These are phyloP conservation scores for Dreissena polymorpha DNA, from an alignment of 1,140 invertebrate genomes.

Conservation along the genomic window DNA sequence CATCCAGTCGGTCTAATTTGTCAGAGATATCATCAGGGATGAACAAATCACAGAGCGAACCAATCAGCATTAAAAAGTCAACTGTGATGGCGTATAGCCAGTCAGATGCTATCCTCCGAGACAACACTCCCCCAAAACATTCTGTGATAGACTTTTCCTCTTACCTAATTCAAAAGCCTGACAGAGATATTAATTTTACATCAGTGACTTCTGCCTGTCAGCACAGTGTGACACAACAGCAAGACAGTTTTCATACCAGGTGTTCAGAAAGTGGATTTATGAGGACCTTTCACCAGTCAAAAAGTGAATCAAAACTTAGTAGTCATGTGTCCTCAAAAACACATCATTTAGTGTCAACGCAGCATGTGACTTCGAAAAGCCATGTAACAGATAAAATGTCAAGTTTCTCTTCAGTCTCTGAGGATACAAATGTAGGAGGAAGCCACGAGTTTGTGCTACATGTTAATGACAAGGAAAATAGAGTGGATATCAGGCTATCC, in stretches of 20 bases:
- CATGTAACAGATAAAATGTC: constrained; percentile 29
- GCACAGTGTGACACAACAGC: constrained; percentile 12
- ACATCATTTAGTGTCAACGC: too few relatives aligned
- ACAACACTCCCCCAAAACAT: constrained; percentile 51
- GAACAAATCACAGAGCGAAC: constrained; percentile 75
- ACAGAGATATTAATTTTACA: constrained; percentile 23
- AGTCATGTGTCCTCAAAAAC: not conserved
- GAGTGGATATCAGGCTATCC: constrained; percentile 21
- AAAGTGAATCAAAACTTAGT: constrained; percentile 10
- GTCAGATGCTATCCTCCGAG: constrained; percentile 48
- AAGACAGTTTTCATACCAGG: constrained; percentile 50
- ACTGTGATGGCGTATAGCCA: constrained; percentile 41
- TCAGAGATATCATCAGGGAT: constrained; percentile 85
- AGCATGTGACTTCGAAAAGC: constrained; percentile 30
- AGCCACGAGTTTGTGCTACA: constrained; percentile 33
- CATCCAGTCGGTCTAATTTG: constrained; percentile 38
- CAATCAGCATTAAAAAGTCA: constrained; percentile 68
- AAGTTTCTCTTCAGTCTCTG: constrained; percentile 10
- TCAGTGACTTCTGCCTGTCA: constrained; percentile 5
- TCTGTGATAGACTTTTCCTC: constrained; percentile 63
- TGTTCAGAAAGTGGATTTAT: constrained; percentile 33
- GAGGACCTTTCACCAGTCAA: constrained; percentile 18
- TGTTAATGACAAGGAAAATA: constrained; percentile 50
- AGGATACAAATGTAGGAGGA: not conserved
- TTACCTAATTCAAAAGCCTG: constrained; percentile 50